Conservation (phyloP, 2,888 invertebrate genomes). For the Theodoxus fluviatilis region DNA sequence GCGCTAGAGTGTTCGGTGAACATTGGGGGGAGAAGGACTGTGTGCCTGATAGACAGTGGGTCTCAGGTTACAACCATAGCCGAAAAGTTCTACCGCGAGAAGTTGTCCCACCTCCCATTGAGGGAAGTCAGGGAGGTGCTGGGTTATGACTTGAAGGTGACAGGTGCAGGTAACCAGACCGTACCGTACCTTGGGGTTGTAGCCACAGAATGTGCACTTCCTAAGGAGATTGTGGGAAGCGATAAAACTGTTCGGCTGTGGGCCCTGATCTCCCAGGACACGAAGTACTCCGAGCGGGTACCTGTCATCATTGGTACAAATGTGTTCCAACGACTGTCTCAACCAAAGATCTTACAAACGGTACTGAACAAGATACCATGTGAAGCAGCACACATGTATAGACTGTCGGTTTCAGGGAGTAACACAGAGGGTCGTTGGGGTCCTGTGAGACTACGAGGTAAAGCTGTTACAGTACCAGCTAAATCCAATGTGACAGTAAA, state of each 20-base stretch:
- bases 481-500: not conserved
- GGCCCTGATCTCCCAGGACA: constrained; percentile 23
- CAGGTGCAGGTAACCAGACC: too few species aligned
- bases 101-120: too few species aligned
- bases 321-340: not conserved
- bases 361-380: too few species aligned
- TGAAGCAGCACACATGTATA: not conserved
- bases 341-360: too few species aligned
- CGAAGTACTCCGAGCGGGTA: constrained; percentile 4
- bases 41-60: constrained; percentile 14
- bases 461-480: not conserved
- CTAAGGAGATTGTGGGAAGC: too few species aligned
- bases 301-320: constrained; percentile 24
- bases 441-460: not conserved
- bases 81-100: not conserved
- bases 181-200: too few species aligned
- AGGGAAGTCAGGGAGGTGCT: too few species aligned
- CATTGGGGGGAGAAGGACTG: not conserved
- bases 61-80: constrained; percentile 20
- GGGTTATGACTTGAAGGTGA: too few species aligned
- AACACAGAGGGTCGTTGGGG: not conserved
- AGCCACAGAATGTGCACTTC: too few species aligned
- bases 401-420: not conserved
- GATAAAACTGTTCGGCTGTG: too few species aligned
- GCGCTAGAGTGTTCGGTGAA: not conserved